phyloP scores from a whole-genome alignment of 2,797 vertebrate genomes.

The Scarus forsteni region DNA sequence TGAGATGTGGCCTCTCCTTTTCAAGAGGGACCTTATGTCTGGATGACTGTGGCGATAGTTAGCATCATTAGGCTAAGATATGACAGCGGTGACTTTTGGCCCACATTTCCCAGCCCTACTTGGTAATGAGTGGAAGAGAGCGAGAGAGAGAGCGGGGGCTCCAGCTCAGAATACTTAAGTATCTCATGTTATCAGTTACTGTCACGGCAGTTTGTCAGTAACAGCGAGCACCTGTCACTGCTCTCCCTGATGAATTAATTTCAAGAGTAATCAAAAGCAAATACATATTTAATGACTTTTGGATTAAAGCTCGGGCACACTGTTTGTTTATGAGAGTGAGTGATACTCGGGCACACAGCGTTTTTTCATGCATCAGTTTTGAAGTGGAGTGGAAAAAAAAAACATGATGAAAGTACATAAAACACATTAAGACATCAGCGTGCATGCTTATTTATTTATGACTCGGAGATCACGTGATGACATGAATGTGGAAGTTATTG shows the following conservation, averaged over 20 bases:
- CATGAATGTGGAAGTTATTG: constrained; percentile 12
- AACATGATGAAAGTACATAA: constrained; percentile 37
- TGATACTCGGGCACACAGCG: neutral
- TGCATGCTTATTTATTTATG: neutral
- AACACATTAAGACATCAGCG: constrained; percentile 17
- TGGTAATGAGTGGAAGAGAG: too few relatives aligned
- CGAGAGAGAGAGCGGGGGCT: constrained; percentile 16
- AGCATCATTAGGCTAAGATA: too few relatives aligned
- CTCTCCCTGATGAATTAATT: constrained; percentile 70
- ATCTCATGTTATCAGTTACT: constrained; percentile 67
- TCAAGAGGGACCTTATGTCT: too few relatives aligned
- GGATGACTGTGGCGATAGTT: too few relatives aligned
- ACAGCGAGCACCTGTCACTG: constrained; percentile 59
- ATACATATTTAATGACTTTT: constrained; percentile 74
- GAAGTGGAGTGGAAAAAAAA: constrained; percentile 9
- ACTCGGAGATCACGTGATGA: neutral
- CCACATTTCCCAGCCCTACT: too few relatives aligned
- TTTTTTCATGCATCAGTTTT: constrained; percentile 1
- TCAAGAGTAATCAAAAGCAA: constrained; percentile 74
- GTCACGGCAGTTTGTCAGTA: constrained; percentile 69
- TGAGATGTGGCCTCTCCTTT: too few relatives aligned
- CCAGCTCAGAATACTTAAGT: constrained; percentile 62
- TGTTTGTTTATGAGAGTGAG: constrained; percentile 32
- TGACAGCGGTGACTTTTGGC: too few relatives aligned
- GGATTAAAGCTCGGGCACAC: constrained; percentile 38